These are phyloP conservation scores for Gymnoscopelus braueri DNA, from an alignment of 2,797 vertebrate species.

Conservation along the genomic window DNA sequence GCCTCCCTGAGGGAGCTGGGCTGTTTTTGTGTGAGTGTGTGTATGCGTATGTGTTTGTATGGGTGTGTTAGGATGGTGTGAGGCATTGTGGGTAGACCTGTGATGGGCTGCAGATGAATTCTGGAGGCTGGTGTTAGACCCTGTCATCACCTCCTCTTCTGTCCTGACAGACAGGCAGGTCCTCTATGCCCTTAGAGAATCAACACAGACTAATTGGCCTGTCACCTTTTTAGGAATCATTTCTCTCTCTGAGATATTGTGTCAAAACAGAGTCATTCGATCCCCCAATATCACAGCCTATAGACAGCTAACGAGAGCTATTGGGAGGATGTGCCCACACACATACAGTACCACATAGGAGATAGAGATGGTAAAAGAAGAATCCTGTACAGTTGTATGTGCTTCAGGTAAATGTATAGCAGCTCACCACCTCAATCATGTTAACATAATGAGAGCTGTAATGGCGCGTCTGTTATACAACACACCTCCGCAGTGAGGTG, in stretches of 20 bases:
- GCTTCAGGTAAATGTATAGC: constrained; percentile 42
- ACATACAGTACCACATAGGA: constrained; percentile 28
- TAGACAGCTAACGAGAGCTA: background rate
- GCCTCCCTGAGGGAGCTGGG: constrained; percentile 29
- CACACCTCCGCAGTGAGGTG: constrained; percentile 49
- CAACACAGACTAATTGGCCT: constrained; percentile 76
- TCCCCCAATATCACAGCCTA: constrained; percentile 64
- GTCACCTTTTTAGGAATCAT: constrained; percentile 77
- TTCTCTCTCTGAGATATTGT: constrained; percentile 70
- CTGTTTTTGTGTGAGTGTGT: constrained; percentile 12
- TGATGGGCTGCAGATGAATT: constrained; percentile 51
- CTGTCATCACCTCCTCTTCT: constrained; percentile 70
- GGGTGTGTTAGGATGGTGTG: constrained; percentile 51
- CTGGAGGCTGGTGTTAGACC: constrained; percentile 55
- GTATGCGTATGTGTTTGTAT: constrained; percentile 46
- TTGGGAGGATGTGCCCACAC: constrained; percentile 21
- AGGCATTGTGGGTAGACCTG: constrained; percentile 59
- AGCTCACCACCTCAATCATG: constrained; percentile 67
- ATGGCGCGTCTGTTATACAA: constrained; percentile 65
- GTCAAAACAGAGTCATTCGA: constrained; percentile 82
- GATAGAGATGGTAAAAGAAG: constrained; percentile 50
- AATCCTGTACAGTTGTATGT: constrained; percentile 48
- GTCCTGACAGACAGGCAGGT: constrained; percentile 64
- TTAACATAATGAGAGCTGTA: constrained; percentile 72
- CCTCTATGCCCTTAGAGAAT: constrained; percentile 61